These are phyloP conservation scores for Lateolabrax maculatus DNA, from an alignment of 2,797 vertebrate genomes.

Conservation along the genomic window DNA sequence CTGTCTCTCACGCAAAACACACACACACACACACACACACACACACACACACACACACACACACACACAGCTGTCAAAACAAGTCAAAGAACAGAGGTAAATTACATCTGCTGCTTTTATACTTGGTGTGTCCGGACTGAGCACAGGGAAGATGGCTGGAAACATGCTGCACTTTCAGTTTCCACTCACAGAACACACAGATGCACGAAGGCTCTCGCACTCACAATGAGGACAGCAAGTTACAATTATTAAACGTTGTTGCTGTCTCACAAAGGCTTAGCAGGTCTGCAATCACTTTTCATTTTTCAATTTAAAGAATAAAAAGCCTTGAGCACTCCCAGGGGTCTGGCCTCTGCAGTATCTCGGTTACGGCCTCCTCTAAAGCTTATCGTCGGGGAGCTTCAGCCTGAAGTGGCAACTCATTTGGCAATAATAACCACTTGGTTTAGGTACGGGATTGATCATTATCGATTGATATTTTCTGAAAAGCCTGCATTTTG, in stretches of 20 bases:
- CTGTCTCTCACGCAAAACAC: too few species aligned
- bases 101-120: conserved; percentile 44
- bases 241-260: conserved; percentile 7
- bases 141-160: conserved; percentile 20
- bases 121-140: background rate
- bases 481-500: background rate
- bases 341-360: background rate
- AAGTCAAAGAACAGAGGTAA: conserved; percentile 28
- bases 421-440: background rate
- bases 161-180: conserved; percentile 28
- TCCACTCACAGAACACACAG: conserved; percentile 10
- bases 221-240: conserved; percentile 5
- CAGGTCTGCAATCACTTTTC: conserved; percentile 30
- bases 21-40: conserved; percentile 13
- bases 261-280: conserved; percentile 7
- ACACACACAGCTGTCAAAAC: conserved; percentile 65
- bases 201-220: conserved; percentile 18
- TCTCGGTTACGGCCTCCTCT: too few species aligned
- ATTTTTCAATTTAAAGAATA: background rate
- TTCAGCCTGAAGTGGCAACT: background rate
- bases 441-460: background rate
- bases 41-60: conserved; percentile 7
- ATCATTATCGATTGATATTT: background rate
- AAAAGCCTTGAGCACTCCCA: background rate
- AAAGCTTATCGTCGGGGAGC: too few species aligned